Conservation (phyloP, 2,113 vertebrate genomes). For the Pluvianellus socialis region DNA sequence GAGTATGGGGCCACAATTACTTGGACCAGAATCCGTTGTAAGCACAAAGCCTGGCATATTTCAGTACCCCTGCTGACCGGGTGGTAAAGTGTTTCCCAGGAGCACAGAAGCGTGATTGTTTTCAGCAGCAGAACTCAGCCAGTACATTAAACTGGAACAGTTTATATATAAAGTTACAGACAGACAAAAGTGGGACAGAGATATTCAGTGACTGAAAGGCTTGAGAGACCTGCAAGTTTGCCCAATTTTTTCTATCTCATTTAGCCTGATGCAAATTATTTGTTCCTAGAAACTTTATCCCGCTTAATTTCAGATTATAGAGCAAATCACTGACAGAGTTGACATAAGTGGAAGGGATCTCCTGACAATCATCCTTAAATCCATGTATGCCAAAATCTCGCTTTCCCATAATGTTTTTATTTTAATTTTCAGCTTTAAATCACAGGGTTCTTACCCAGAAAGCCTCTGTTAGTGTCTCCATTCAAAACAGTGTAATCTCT, state of each 20-base stretch:
- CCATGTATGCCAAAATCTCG: not conserved
- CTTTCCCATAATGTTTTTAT: not conserved
- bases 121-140: not conserved
- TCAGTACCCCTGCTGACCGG: not conserved
- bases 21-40: not conserved
- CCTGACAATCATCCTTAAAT: not conserved
- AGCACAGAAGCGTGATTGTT: rapidly evolving
- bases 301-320: not conserved
- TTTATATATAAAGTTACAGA: not conserved
- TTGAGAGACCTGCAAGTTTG: not conserved
- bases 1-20: not conserved
- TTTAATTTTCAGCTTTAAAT: not conserved
- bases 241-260: not conserved
- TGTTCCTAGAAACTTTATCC: not conserved
- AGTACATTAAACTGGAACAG: not conserved
- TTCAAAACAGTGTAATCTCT: not conserved
- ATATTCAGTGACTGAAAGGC: not conserved
- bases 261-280: not conserved
- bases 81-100: not conserved
- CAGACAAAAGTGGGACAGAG: not conserved
- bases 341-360: not conserved
- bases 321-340: not conserved
- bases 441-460: not conserved
- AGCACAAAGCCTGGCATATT: not conserved
- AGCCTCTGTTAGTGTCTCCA: not conserved